phyloP scores from a whole-genome alignment of 2,888 invertebrate species.

The Acrocera orbiculus region DNA sequence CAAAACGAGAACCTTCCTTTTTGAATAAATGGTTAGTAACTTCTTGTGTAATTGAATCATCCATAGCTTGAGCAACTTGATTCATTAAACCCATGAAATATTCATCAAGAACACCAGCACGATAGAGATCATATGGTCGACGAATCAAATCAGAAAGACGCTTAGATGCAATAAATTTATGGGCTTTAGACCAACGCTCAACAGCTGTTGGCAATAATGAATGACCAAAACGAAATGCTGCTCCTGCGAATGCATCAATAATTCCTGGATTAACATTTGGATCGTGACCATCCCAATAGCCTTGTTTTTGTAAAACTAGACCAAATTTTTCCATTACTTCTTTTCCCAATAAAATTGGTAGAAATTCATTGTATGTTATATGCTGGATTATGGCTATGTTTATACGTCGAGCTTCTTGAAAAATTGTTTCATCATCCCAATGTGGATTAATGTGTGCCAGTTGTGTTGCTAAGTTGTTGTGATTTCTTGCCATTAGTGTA shows the following conservation, averaged over 20 bases:
- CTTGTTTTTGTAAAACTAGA: slow-evolving; percentile 63
- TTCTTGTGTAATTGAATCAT: slow-evolving; percentile 78
- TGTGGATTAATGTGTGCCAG: slow-evolving; percentile 69
- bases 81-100: slow-evolving; percentile 87
- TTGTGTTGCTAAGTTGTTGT: slow-evolving; percentile 65
- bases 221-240: slow-evolving; percentile 84
- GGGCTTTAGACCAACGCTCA: slow-evolving; percentile 87
- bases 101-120: slow-evolving; percentile 79
- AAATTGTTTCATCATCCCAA: slow-evolving; percentile 85
- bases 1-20: slow-evolving; percentile 51
- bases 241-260: slow-evolving; percentile 77
- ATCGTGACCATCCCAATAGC: slow-evolving; percentile 44
- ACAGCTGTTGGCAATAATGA: slow-evolving; percentile 77
- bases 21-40: slow-evolving; percentile 86
- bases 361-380: slow-evolving; percentile 76
- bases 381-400: slow-evolving; percentile 77
- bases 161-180: slow-evolving; percentile 85
- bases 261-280: slow-evolving; percentile 70
- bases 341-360: slow-evolving; percentile 74
- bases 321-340: slow-evolving; percentile 86
- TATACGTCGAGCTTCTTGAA: slow-evolving; percentile 72
- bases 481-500: slow-evolving; percentile 76
- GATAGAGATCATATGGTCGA: slow-evolving; percentile 75
- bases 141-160: slow-evolving; percentile 74
- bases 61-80: slow-evolving; percentile 89